Percentiles rank a stretch among this genome's conserved stretches.
Evolutionary conservation across 2,797 vertebrate species (phyloP).

Genomic region (Stomatorhinus walkeri): DNA sequence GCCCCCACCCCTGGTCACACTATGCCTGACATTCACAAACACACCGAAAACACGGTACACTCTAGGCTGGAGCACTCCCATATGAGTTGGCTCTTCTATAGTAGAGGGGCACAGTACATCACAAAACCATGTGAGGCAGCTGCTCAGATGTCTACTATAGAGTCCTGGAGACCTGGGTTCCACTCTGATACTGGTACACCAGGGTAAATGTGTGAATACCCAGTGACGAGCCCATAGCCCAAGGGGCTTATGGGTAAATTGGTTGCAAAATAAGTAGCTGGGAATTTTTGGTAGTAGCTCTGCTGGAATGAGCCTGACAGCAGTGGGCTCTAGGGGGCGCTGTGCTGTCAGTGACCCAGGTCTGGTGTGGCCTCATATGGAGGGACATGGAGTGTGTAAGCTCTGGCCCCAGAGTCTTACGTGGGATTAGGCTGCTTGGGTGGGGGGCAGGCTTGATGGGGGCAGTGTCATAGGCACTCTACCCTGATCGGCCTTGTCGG

Average conservation of each 20-base stretch:
- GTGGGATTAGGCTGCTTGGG: neutral
- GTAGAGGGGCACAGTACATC: neutral
- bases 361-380: conserved; percentile 22
- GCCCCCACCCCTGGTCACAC: neutral
- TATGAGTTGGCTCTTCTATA: conserved; percentile 19
- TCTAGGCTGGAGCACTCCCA: conserved; percentile 10
- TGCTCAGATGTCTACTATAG: conserved; percentile 17
- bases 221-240: neutral
- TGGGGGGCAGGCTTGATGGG: neutral
- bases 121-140: conserved; percentile 16
- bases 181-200: neutral
- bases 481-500: conserved; percentile 37
- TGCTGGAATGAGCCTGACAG: neutral
- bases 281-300: neutral
- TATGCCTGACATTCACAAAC: neutral
- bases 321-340: neutral
- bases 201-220: neutral
- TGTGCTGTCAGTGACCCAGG: conserved; percentile 11
- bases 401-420: conserved; percentile 23
- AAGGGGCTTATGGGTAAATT: neutral
- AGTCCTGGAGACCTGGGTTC: conserved; percentile 19
- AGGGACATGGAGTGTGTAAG: conserved; percentile 22
- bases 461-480: conserved; percentile 8
- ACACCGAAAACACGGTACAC: conserved; percentile 15
- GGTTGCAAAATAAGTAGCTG: neutral